These are phyloP conservation scores for Callospermophilus lateralis DNA, from an alignment of 2,113 vertebrate genomes.

Conservation along the genomic window DNA sequence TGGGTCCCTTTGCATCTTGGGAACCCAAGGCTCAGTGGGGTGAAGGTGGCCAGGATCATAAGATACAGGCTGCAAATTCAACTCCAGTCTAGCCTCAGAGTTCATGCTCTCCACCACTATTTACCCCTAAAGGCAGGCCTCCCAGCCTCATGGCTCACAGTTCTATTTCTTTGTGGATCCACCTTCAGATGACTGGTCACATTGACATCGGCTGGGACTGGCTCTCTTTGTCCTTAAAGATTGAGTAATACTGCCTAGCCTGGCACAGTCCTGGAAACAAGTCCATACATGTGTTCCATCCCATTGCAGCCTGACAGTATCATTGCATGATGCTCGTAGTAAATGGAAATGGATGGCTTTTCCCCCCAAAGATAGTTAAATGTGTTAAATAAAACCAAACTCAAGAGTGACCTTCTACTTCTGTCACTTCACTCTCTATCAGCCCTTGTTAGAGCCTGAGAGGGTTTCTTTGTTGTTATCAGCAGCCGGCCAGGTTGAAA, in stretches of 20 bases:
- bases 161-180: not conserved
- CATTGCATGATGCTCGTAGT: not conserved
- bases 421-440: not conserved
- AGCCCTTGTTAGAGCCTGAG: not conserved
- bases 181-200: not conserved
- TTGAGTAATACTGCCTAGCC: not conserved
- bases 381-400: conserved; percentile 28
- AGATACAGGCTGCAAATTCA: not conserved
- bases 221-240: not conserved
- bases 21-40: not conserved
- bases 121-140: not conserved
- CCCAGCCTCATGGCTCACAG: not conserved
- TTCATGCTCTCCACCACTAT: rapidly evolving
- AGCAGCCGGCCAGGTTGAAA: conserved; percentile 12
- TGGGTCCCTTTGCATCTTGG: not conserved
- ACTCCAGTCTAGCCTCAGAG: not conserved
- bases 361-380: not conserved
- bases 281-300: not conserved
- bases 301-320: not conserved
- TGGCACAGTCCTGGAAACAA: not conserved
- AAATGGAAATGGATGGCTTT: conserved; percentile 13
- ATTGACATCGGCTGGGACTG: not conserved
- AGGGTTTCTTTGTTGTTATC: conserved; percentile 29
- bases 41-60: not conserved
- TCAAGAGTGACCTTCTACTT: not conserved